Conservation (phyloP, 2,113 vertebrate genomes). For the Pleuronectes platessa region DNA sequence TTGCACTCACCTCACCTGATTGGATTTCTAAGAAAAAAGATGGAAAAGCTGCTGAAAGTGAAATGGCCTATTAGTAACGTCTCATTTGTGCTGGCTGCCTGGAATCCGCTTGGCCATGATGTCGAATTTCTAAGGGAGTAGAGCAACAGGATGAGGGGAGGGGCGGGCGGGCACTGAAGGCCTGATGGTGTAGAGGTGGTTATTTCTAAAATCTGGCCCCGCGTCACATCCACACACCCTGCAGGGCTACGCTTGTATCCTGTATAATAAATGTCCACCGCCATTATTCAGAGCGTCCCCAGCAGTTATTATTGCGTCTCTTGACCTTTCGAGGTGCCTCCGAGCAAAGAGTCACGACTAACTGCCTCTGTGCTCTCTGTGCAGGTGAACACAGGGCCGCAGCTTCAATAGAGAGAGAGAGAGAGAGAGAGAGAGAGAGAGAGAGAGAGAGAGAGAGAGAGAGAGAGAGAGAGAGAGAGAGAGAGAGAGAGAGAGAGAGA, state of each 20-base stretch:
- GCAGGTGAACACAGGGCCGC: slow-evolving; percentile 42
- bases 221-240: slow-evolving; percentile 37
- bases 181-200: slow-evolving; percentile 44
- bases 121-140: slow-evolving; percentile 9
- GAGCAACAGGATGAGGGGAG: neutral
- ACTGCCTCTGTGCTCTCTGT: slow-evolving; percentile 23
- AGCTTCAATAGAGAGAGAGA: slow-evolving; percentile 2
- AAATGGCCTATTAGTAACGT: slow-evolving; percentile 51
- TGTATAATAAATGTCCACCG: slow-evolving; percentile 64
- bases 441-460: neutral
- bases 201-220: slow-evolving; percentile 46
- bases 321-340: slow-evolving; percentile 65
- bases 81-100: slow-evolving; percentile 40
- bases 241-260: slow-evolving; percentile 53
- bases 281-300: slow-evolving; percentile 61
- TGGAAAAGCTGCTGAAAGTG: slow-evolving; percentile 20
- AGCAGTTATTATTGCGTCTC: slow-evolving; percentile 49
- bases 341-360: slow-evolving; percentile 49
- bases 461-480: neutral
- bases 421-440: slow-evolving; percentile 1
- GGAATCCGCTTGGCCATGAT: slow-evolving; percentile 32
- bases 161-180: slow-evolving; percentile 30
- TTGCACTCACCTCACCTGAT: neutral
- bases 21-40: slow-evolving; percentile 19
- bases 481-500: slow-evolving; percentile 11